Evolutionary conservation across 2,797 vertebrate genomes (phyloP).

Genomic region (Mareca strepera): DNA sequence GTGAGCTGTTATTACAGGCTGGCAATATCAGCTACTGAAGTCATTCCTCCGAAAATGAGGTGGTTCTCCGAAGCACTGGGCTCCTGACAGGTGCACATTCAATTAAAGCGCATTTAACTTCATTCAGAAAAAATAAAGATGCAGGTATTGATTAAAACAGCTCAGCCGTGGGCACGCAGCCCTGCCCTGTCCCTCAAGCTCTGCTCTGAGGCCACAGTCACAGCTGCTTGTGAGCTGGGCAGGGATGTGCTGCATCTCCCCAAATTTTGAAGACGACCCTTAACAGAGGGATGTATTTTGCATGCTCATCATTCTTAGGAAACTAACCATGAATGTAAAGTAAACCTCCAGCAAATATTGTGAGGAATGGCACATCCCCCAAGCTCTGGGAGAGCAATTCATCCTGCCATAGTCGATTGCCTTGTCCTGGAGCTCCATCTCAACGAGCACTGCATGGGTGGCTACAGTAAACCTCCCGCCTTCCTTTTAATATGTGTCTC

Average conservation of each 20-base stretch:
- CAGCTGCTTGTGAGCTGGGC: neutral
- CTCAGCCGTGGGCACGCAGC: neutral
- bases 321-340: neutral
- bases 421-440: neutral
- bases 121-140: neutral
- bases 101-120: neutral
- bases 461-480: neutral
- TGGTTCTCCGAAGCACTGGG: neutral
- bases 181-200: neutral
- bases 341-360: slow-evolving; percentile 23
- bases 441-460: neutral
- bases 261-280: slow-evolving; percentile 9
- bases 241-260: slow-evolving; percentile 40
- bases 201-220: neutral
- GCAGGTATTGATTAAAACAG: neutral
- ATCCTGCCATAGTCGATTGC: rapidly evolving
- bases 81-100: neutral
- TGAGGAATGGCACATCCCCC: neutral
- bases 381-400: neutral
- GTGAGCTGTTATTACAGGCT: neutral
- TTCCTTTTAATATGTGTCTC: neutral
- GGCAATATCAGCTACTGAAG: neutral
- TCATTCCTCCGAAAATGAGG: neutral
- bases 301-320: neutral
- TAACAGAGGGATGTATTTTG: slow-evolving; percentile 31